Evolutionary conservation across 2,113 vertebrate genomes (phyloP), one percentile per base, ranked within the genome.

Genomic region (Heliornis fulica): DNA sequence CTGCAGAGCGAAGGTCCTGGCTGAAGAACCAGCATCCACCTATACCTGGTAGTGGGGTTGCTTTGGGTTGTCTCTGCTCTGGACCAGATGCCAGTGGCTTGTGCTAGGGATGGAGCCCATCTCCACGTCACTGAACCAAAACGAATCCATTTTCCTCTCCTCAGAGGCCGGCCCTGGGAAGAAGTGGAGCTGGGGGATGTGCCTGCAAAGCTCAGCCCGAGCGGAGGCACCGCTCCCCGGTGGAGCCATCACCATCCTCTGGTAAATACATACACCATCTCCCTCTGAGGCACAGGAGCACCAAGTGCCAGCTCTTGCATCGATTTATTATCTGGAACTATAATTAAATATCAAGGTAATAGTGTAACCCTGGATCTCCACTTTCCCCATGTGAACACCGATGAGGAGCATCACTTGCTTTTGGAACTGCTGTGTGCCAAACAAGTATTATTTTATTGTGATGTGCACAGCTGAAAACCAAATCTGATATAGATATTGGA

Each of bases 401-500:
- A 0, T 9, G 20, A 36, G 36, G 31, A 43, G 10, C 34, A 3
- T 3, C 7, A 8, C 13, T 1, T 10, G 60, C 13, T 46, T 43
- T 31, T 15, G n/a, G 75, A 40, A 36, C 15, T 6, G 40, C 68
- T 38, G 3, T 1, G 1, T 51, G 59, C 63, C 1, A 0, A 84
- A n/a, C 40, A 29, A 8, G 51, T 12, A 4, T 31, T 22, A 25
- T 34, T 74, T 78, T 18, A 50, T 26, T 64, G 87, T 15, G 70
- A 57, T 23, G 38, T 48, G 86, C 76, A 54, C 63, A 57, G 90
- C 86, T 83, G 80, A 41, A 72, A 45, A 41, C 54, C 64, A 71
- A 81, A 78, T 26, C 76, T 90, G 76, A 71, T 92, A 12, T 2
- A 92, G 76, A 78, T 81, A 87, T 56, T 89, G 96, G 93, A 94